phyloP scores from a whole-genome alignment of 2,797 vertebrate genomes.

The Pseudochromis fuscus region DNA sequence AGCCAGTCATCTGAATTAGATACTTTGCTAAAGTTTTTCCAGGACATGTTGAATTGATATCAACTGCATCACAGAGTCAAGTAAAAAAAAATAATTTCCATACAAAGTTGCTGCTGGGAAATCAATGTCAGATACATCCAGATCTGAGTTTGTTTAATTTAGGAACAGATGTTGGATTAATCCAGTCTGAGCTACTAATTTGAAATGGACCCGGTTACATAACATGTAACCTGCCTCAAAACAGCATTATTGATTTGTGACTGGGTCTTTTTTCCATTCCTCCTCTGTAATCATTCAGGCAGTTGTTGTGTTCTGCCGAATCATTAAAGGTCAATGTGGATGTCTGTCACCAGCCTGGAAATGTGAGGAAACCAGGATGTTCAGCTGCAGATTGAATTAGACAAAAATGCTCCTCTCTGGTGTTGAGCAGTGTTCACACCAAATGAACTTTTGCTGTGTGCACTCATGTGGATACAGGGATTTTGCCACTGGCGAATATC shows the following conservation, averaged over 20 bases:
- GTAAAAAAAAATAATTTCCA: conserved; percentile 26
- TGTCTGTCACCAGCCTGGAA: neutral
- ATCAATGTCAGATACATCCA: conserved; percentile 28
- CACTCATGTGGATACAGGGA: too few species aligned
- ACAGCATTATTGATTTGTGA: conserved; percentile 60
- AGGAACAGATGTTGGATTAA: neutral
- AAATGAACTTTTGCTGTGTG: too few species aligned
- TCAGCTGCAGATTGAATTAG: neutral
- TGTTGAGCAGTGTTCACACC: too few species aligned
- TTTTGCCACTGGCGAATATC: too few species aligned
- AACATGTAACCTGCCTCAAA: conserved; percentile 46
- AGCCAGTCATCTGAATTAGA: conserved; percentile 14
- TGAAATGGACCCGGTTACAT: conserved; percentile 46
- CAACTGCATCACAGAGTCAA: conserved; percentile 6
- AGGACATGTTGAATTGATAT: conserved; percentile 19
- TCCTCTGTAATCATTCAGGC: conserved; percentile 23
- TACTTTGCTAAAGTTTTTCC: neutral
- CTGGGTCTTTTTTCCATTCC: conserved; percentile 61
- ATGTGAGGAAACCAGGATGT: neutral
- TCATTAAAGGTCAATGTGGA: conserved; percentile 35
- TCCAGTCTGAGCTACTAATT: conserved; percentile 10
- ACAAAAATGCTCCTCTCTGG: conserved; percentile 16
- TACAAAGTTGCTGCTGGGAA: conserved; percentile 25
- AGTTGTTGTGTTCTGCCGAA: conserved; percentile 7
- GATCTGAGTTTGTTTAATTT: neutral